These are phyloP conservation scores for Rattus rattus DNA, from an alignment of 2,113 vertebrate genomes.

Conservation along the genomic window DNA sequence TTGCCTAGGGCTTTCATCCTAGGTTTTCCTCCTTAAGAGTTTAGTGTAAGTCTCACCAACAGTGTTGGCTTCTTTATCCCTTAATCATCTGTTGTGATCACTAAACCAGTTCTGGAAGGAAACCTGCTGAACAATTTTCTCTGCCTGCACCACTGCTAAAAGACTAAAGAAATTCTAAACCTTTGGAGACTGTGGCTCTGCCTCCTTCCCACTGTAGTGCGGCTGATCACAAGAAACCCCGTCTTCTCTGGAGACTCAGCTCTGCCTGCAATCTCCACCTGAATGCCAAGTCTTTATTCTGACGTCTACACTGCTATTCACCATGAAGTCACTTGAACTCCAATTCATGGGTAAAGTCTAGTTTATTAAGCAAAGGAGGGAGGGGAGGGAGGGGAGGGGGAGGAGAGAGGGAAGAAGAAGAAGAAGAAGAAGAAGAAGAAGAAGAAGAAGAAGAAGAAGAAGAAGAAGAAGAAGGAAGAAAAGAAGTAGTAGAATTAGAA, in stretches of 20 bases:
- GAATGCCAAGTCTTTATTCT: not conserved
- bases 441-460: too few species aligned
- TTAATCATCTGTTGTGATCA: not conserved
- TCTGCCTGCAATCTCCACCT: not conserved
- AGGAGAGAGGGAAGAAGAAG: fast-evolving
- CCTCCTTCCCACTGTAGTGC: not conserved
- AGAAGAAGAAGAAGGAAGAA: too few species aligned
- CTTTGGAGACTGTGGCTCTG: not conserved
- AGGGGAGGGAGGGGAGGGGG: too few species aligned
- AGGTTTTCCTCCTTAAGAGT: not conserved
- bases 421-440: too few species aligned
- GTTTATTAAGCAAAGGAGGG: not conserved
- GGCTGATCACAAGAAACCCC: not conserved
- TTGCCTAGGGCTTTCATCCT: not conserved
- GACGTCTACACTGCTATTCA: not conserved
- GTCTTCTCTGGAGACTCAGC: not conserved
- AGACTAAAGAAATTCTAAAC: not conserved
- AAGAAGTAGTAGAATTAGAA: too few species aligned
- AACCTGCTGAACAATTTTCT: not conserved
- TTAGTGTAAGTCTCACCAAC: not conserved
- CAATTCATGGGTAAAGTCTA: not conserved
- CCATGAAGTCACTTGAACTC: not conserved
- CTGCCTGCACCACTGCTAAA: not conserved
- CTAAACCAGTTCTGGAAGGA: not conserved
- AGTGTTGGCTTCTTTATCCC: not conserved